A percentile compares a stretch with the other conserved stretches of the same genome.
Conservation (phyloP, 1,140 invertebrate species). For the Steinernema feltiae region DNA sequence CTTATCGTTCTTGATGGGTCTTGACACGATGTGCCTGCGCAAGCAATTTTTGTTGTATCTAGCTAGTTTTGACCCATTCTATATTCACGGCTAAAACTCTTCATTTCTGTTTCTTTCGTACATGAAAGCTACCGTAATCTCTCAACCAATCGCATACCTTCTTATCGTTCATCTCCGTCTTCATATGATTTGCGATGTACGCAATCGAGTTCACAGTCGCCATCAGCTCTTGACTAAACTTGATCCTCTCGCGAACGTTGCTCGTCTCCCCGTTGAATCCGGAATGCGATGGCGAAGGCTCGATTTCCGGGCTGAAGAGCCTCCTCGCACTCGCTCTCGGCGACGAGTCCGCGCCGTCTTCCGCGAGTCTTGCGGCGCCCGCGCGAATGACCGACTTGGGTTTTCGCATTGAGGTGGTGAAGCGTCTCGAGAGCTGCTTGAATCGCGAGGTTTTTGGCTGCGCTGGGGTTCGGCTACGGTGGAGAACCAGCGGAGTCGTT, state of each 20-base stretch:
- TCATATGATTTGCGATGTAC: conserved; percentile 62
- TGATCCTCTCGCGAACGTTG: neutral
- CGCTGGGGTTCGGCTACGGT: neutral
- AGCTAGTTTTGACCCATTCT: too few species aligned
- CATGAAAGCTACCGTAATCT: too few species aligned
- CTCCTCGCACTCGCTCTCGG: neutral
- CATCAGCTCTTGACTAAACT: conserved; percentile 42
- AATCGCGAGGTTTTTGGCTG: neutral
- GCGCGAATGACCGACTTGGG: conserved; percentile 77
- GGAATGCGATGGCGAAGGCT: neutral
- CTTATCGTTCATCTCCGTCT: conserved; percentile 67
- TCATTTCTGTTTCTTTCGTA: neutral
- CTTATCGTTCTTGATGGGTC: too few species aligned
- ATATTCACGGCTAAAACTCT: neutral
- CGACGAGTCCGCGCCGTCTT: conserved; percentile 43
- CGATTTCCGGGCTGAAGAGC: neutral
- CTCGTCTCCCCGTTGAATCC: neutral
- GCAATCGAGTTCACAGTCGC: conserved; percentile 60
- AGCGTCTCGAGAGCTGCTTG: neutral
- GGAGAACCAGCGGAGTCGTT: neutral
- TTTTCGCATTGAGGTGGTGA: conserved; percentile 62
- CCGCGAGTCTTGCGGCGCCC: conserved; percentile 77
- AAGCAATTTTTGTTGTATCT: too few species aligned
- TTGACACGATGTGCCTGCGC: too few species aligned
- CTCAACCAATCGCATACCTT: conserved; percentile 76